These are phyloP conservation scores for Dryobotodes eremita DNA, from an alignment of 2,888 invertebrate species.

Conservation along the genomic window DNA sequence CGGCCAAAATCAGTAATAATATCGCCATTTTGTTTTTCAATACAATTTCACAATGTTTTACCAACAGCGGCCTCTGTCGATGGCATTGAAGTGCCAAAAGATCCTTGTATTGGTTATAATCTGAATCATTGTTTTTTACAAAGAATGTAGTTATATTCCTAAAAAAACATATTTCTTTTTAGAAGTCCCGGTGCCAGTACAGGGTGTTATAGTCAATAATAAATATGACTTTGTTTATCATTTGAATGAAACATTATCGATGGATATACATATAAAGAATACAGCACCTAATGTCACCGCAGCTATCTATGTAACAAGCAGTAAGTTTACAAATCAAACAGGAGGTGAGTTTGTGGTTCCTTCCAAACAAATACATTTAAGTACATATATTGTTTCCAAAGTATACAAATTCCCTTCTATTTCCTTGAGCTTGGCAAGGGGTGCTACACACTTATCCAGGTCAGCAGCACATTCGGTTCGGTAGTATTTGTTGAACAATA, in stretches of 20 bases:
- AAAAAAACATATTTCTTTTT: background rate
- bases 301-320: background rate
- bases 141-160: background rate
- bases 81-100: background rate
- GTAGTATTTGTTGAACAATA: background rate
- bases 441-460: background rate
- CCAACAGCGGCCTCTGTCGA: background rate
- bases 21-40: background rate
- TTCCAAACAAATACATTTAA: background rate
- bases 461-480: background rate
- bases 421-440: background rate
- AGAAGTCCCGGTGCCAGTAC: background rate
- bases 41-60: background rate
- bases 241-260: rapidly evolving
- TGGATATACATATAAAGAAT: background rate
- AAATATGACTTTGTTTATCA: background rate
- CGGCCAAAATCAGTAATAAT: background rate
- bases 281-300: background rate
- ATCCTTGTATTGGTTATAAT: background rate
- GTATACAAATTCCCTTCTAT: background rate
- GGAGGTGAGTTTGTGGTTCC: background rate
- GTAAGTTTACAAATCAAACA: rapidly evolving
- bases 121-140: no score
- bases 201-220: background rate
- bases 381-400: background rate